These are phyloP conservation scores for Hymenochirus boettgeri DNA, from an alignment of 2,113 vertebrate species.

Conservation along the genomic window DNA sequence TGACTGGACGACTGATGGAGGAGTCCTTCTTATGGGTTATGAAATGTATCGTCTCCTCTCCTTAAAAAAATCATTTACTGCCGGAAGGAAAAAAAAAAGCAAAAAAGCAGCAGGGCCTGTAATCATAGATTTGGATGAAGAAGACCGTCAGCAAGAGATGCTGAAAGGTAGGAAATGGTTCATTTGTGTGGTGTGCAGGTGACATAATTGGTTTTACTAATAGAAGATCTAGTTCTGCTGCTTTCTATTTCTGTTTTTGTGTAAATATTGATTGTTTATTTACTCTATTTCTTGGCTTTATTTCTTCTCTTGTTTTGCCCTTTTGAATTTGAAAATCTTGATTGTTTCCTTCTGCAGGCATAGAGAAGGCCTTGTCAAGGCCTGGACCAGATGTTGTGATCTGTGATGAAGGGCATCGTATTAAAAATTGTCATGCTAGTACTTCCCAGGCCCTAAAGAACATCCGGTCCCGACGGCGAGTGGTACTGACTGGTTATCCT, in stretches of 20 bases:
- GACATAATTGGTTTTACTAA: no score
- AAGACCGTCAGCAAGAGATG: constrained; percentile 93
- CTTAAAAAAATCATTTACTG: constrained; percentile 94
- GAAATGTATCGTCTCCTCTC: constrained; percentile 98
- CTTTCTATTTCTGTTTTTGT: no score
- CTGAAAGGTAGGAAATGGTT: constrained; percentile 95
- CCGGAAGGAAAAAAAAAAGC: constrained; percentile 90
- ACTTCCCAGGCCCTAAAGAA: constrained; percentile 96
- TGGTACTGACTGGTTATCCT: constrained; percentile 92
- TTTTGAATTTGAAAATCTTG: not conserved
- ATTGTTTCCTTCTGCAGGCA: constrained; percentile 64
- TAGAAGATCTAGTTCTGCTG: no score
- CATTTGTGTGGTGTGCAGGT: no score
- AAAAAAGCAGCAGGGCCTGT: constrained; percentile 92
- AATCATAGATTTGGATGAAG: constrained; percentile 97
- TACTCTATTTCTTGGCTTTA: no score
- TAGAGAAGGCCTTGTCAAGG: constrained; percentile 86
- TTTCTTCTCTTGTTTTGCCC: no score
- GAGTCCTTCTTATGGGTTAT: constrained; percentile 95
- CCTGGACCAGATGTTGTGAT: constrained; percentile 96
- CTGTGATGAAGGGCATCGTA: constrained; percentile 96
- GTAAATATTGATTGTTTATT: no score
- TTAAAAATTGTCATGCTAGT: constrained; percentile 97
- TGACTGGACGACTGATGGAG: constrained; percentile 88
- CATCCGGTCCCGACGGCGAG: constrained; percentile 88